Evolutionary conservation across 1,140 invertebrate species (phyloP), one percentile per base, ranked within the genome.

Genomic region (Pentalonia nigronervosa): DNA sequence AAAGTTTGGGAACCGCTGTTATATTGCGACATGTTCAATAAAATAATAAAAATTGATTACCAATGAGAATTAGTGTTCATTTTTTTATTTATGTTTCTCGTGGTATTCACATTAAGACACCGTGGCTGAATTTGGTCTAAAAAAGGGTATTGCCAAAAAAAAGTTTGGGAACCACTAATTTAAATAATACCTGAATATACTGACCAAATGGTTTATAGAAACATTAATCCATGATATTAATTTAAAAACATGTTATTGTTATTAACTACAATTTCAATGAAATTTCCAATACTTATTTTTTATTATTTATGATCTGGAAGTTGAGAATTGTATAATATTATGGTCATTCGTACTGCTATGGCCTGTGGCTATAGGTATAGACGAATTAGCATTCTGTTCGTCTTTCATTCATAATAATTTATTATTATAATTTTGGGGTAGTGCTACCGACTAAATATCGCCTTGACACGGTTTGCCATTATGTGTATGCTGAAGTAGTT

Each of bases 401-500:
- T 86, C 45, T 47, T 86, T 47, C 41, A 47, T 86, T 76, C 60
- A 76, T 76, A n/a, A n/a, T 76, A 76, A 76, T 76, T 76, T 76
- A 47, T 30, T 47, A 48, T 47, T 86, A 47, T 47, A 47, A 86
- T 47, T 47, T 86, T 86, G 84, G 84, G 41, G 36, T 86, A 86
- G 84, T 45, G 14, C 84, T 86, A 30, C 41, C 9, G 84, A 4
- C 41, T 25, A 41, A 45, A 86, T 25, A 86, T 25, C 11, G 14
- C 84, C 84, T 86, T 86, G 84, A 86, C 84, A 86, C 30, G 41
- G 45, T 86, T 86, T 48, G 25, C 84, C 45, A 86, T 30, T 30
- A 47, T 47, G 7, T 47, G 84, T 47, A 30, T n/a, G 47, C 84
- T 76, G n/a, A 76, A 17, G 84, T 30, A 30, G 30, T 45, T 86